Evolutionary conservation across 2,888 invertebrate species (phyloP).

Genomic region (Hololepta plana): DNA sequence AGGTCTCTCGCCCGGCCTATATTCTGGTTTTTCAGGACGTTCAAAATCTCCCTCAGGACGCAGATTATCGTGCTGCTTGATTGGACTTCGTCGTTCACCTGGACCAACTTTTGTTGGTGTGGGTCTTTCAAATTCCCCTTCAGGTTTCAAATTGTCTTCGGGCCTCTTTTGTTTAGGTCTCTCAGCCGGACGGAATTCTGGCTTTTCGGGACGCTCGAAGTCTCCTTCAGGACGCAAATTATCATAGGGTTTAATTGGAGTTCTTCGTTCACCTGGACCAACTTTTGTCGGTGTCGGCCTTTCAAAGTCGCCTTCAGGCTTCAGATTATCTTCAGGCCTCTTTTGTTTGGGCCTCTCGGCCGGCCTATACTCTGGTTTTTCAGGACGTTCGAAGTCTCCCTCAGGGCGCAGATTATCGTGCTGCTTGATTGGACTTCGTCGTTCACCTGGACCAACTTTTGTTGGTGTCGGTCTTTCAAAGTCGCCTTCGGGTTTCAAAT

Average conservation of each 20-base stretch:
- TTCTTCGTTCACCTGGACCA: conserved; percentile 21
- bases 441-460: conserved; percentile 33
- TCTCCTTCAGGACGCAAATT: conserved; percentile 38
- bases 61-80: conserved; percentile 36
- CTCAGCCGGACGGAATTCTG: conserved; percentile 27
- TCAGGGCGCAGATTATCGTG: conserved; percentile 26
- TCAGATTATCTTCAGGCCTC: conserved; percentile 29
- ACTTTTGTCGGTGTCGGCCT: conserved; percentile 15
- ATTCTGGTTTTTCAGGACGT: conserved; percentile 21
- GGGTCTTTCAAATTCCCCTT: conserved; percentile 37
- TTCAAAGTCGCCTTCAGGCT: conserved; percentile 36
- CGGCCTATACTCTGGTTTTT: conserved; percentile 24
- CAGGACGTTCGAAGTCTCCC: conserved; percentile 30
- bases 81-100: conserved; percentile 26
- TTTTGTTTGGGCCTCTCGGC: conserved; percentile 24
- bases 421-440: conserved; percentile 34
- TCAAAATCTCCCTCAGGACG: conserved; percentile 30
- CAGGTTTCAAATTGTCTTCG: conserved; percentile 44
- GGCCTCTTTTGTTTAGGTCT: conserved; percentile 26
- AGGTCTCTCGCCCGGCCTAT: conserved; percentile 28
- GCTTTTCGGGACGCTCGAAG: conserved; percentile 30
- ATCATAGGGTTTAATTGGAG: conserved; percentile 34
- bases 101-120: conserved; percentile 21
- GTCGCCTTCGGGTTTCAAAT: conserved; percentile 33
- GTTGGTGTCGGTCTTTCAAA: conserved; percentile 29